These are phyloP conservation scores for Lates japonicus DNA, from an alignment of 2,797 vertebrate species.

Conservation along the genomic window DNA sequence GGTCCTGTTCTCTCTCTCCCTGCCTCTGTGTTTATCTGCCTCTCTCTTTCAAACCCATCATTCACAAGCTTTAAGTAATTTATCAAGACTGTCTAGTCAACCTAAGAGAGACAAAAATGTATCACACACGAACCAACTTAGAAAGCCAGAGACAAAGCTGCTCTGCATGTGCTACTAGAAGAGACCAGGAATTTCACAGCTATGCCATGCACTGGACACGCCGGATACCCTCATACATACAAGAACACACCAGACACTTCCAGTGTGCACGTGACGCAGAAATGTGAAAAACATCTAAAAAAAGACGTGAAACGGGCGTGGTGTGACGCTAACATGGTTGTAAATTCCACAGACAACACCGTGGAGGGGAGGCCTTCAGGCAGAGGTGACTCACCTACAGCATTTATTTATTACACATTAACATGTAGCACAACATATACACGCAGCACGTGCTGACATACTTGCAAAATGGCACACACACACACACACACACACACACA, in stretches of 20 bases:
- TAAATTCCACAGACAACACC: conserved; percentile 58
- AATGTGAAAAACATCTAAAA: conserved; percentile 53
- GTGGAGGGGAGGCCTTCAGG: conserved; percentile 8
- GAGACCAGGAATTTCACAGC: conserved; percentile 22
- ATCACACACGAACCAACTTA: background rate
- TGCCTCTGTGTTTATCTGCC: conserved; percentile 21
- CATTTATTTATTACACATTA: conserved; percentile 1
- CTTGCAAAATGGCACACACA: background rate
- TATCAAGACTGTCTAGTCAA: background rate
- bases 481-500: background rate
- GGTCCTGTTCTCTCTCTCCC: conserved; percentile 35
- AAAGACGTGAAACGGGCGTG: conserved; percentile 44
- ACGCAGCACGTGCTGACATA: background rate
- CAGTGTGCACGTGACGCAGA: conserved; percentile 27
- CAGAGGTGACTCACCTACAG: conserved; percentile 16
- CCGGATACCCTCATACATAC: conserved; percentile 21
- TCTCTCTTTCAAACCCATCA: conserved; percentile 19
- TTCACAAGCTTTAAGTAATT: background rate
- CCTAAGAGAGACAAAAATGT: background rate
- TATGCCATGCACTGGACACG: conserved; percentile 1
- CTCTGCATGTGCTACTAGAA: background rate
- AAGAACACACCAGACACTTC: conserved; percentile 8
- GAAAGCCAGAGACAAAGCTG: background rate
- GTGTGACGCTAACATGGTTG: conserved; percentile 41
- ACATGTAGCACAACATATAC: background rate